Conservation (phyloP, 2,888 invertebrate species). For the Rhopalosiphum nymphaeae region DNA sequence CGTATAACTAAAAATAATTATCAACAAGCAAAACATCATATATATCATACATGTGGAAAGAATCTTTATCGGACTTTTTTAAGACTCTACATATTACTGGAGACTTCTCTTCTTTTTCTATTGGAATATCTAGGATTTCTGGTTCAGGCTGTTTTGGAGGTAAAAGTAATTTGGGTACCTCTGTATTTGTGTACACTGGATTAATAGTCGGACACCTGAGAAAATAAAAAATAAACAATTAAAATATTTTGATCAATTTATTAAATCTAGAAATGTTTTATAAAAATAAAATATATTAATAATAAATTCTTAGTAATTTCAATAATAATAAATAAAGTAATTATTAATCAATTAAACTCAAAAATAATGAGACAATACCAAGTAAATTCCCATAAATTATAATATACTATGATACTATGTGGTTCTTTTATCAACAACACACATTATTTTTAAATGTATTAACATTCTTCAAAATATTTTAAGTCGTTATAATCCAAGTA, state of each 20-base stretch:
- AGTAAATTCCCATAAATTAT: neutral
- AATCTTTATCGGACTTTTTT: conserved; percentile 24
- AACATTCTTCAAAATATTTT: no score
- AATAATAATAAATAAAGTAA: neutral
- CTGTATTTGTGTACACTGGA: neutral
- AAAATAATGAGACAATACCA: neutral
- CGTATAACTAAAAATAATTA: neutral
- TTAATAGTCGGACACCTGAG: neutral
- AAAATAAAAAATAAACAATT: neutral
- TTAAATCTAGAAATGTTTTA: neutral
- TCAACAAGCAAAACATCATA: neutral
- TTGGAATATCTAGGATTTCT: neutral
- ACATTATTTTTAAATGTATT: no score
- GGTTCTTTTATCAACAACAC: no score
- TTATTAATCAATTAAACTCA: neutral
- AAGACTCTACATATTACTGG: conserved; percentile 44
- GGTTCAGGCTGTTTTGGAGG: neutral
- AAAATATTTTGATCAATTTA: neutral
- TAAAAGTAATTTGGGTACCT: neutral
- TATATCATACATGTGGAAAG: conserved; percentile 34
- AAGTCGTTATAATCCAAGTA: no score
- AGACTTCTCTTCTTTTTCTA: conserved; percentile 17
- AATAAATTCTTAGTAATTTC: neutral
- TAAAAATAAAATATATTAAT: neutral
- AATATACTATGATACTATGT: neutral